These are phyloP conservation scores for Papilio demoleus DNA, from an alignment of 2,888 invertebrate genomes.

Conservation along the genomic window DNA sequence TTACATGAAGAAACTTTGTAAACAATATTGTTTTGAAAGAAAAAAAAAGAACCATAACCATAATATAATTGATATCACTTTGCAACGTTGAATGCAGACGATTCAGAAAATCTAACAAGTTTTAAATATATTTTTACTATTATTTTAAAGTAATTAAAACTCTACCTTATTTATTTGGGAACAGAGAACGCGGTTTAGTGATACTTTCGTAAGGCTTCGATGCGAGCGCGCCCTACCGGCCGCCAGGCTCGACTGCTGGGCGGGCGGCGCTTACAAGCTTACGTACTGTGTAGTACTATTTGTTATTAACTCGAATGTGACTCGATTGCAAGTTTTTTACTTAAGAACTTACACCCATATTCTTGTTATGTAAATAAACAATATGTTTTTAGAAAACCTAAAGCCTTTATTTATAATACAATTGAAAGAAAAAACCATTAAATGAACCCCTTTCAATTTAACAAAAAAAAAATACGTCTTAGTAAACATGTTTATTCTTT, in stretches of 20 bases:
- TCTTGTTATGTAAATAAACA: not conserved
- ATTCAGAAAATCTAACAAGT: no score
- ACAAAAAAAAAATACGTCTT: no score
- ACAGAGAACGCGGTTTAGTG: conserved; percentile 45
- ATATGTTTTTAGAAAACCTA: not conserved
- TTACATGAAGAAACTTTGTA: not conserved
- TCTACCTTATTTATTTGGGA: conserved; percentile 39
- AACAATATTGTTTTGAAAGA: no score
- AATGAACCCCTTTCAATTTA: no score
- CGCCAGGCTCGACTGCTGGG: conserved; percentile 61
- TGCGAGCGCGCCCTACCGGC: conserved; percentile 57
- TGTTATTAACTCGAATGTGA: conserved; percentile 1
- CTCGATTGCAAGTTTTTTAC: not conserved
- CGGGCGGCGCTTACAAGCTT: conserved; percentile 53
- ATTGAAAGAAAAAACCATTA: no score
- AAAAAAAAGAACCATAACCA: no score
- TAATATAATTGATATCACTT: no score
- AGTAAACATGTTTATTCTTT: no score
- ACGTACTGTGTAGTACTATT: conserved; percentile 26
- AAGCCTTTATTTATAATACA: no score
- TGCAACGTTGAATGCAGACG: no score
- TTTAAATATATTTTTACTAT: not conserved
- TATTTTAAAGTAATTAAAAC: not conserved
- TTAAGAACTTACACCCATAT: not conserved
- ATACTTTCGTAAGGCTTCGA: conserved; percentile 41